Conservation (phyloP, 2,797 vertebrate genomes). For the Decapterus maruadsi region DNA sequence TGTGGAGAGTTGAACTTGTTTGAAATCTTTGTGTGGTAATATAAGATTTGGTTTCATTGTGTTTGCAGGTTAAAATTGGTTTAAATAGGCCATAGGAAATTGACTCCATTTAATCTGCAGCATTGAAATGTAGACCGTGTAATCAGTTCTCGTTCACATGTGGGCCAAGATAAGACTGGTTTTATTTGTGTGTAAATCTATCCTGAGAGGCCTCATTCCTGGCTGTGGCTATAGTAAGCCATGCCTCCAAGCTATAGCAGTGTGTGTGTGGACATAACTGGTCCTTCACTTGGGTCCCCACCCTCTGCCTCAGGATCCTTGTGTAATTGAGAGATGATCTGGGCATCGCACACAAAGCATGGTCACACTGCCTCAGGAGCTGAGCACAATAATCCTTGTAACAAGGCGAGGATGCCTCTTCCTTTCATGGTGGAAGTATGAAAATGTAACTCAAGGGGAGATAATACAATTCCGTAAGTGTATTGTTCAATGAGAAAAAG, state of each 20-base stretch:
- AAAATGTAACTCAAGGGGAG: constrained; percentile 58
- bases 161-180: constrained; percentile 80
- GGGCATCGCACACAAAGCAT: constrained; percentile 77
- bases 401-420: constrained; percentile 70
- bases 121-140: constrained; percentile 82
- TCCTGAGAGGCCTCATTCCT: constrained; percentile 80
- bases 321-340: constrained; percentile 83
- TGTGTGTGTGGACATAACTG: constrained; percentile 69
- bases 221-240: constrained; percentile 72
- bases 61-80: constrained; percentile 69
- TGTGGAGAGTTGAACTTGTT: constrained; percentile 42
- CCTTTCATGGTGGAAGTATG: constrained; percentile 58
- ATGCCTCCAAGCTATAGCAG: constrained; percentile 73
- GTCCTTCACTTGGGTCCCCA: constrained; percentile 77
- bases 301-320: constrained; percentile 77
- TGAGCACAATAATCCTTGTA: constrained; percentile 80
- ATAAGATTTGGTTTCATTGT: constrained; percentile 66
- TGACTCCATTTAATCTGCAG: constrained; percentile 76
- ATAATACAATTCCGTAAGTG: constrained; percentile 53
- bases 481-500: constrained; percentile 25
- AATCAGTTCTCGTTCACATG: constrained; percentile 79
- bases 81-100: constrained; percentile 79
- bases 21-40: constrained; percentile 40
- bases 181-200: constrained; percentile 84
- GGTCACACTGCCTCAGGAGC: constrained; percentile 77